Conservation (phyloP, 2,797 vertebrate species). For the Schizopygopsis malacanthus region DNA sequence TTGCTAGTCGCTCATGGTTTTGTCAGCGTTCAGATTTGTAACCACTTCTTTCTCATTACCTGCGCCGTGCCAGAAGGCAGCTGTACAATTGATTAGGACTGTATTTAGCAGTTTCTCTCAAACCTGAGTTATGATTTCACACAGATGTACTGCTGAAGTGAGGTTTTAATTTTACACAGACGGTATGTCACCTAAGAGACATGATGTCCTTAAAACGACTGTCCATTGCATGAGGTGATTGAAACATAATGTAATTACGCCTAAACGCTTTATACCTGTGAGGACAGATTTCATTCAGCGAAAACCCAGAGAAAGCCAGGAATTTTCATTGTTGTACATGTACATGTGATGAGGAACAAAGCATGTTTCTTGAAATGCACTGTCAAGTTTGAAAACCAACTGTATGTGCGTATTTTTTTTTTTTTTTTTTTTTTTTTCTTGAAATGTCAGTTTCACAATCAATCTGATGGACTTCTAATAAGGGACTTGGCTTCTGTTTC, state of each 20-base stretch:
- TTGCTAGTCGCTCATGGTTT: constrained; percentile 40
- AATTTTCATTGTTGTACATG: constrained; percentile 2
- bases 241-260: constrained; percentile 8
- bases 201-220: constrained; percentile 2
- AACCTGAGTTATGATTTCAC: constrained; percentile 40
- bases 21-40: constrained; percentile 41
- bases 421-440: not conserved
- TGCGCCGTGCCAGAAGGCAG: constrained; percentile 34
- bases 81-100: constrained; percentile 39
- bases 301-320: constrained; percentile 2
- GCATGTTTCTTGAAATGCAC: not conserved
- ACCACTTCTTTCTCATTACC: constrained; percentile 41
- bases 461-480: not conserved
- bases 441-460: not conserved
- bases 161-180: constrained; percentile 43
- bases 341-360: constrained; percentile 3
- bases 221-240: constrained; percentile 16
- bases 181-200: constrained; percentile 20
- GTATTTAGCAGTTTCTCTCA: constrained; percentile 32
- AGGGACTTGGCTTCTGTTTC: not conserved
- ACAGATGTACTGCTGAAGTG: constrained; percentile 31
- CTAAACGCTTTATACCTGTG: not conserved
- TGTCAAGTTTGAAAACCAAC: not conserved
- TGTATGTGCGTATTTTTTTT: not conserved
- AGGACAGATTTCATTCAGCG: not conserved